A percentile compares a stretch with the other conserved stretches of the same genome.
These are phyloP conservation scores for Conchocele bisecta DNA, from an alignment of 2,888 invertebrate species.

Conservation along the genomic window DNA sequence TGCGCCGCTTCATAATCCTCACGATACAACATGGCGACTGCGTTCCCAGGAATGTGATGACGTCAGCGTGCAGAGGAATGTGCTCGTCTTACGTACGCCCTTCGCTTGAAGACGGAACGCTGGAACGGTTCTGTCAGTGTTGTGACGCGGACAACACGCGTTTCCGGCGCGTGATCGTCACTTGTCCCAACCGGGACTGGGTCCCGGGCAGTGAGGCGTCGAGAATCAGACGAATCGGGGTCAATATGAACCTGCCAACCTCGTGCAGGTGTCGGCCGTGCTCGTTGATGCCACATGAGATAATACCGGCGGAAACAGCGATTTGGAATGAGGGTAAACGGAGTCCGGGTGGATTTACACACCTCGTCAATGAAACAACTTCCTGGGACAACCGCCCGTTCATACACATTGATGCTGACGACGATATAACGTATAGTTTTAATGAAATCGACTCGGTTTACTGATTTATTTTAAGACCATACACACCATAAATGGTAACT, in stretches of 20 bases:
- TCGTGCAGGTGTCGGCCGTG: slow-evolving; percentile 46
- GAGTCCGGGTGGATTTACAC: background rate
- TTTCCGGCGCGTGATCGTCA: slow-evolving; percentile 3
- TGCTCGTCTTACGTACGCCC: slow-evolving; percentile 47
- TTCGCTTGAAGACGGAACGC: slow-evolving; percentile 22
- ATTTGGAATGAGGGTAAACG: slow-evolving; percentile 26
- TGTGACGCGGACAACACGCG: slow-evolving; percentile 30
- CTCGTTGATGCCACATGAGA: slow-evolving; percentile 22
- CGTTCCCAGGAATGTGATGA: slow-evolving; percentile 15
- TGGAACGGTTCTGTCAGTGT: slow-evolving; percentile 52
- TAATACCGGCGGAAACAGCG: slow-evolving; percentile 29
- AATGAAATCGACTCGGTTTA: too few relatives aligned
- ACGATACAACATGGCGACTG: slow-evolving; percentile 30
- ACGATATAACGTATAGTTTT: too few relatives aligned
- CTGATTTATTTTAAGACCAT: too few relatives aligned
- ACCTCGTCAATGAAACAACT: too few relatives aligned
- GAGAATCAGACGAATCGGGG: background rate
- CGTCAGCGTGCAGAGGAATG: slow-evolving; percentile 36
- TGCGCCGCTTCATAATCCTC: background rate
- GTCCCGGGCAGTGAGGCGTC: background rate
- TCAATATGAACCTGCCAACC: slow-evolving; percentile 27
- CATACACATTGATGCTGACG: too few relatives aligned
- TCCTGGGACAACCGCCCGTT: too few relatives aligned
- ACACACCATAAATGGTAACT: too few relatives aligned
- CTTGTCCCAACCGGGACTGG: slow-evolving; percentile 18